These are phyloP conservation scores for Mus spretus DNA, from an alignment of 2,797 vertebrate species.

Conservation along the genomic window DNA sequence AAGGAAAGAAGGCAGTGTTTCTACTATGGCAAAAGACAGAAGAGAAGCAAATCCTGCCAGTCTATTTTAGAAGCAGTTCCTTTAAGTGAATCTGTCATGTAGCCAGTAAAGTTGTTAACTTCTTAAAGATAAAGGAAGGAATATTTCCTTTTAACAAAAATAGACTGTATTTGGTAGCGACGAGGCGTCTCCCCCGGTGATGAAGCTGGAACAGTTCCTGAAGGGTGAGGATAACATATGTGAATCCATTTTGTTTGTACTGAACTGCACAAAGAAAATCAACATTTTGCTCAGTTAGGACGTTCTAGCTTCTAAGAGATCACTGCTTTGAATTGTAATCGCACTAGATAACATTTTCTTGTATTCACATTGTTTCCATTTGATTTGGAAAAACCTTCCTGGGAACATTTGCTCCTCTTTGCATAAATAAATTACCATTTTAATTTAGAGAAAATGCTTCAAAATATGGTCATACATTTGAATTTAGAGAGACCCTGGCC, in stretches of 20 bases:
- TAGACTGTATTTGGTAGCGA: neutral
- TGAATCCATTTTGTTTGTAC: conserved; percentile 50
- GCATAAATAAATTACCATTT: conserved; percentile 37
- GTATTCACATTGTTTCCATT: conserved; percentile 38
- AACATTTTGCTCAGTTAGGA: neutral
- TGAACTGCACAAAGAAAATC: conserved; percentile 24
- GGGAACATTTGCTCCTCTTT: neutral
- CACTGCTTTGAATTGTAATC: conserved; percentile 18
- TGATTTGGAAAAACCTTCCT: conserved; percentile 14
- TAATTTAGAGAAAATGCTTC: conserved; percentile 45
- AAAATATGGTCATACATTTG: conserved; percentile 47
- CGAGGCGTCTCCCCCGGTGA: neutral
- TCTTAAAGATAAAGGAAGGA: conserved; percentile 65
- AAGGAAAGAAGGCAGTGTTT: neutral
- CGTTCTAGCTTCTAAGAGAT: neutral
- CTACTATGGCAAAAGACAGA: neutral
- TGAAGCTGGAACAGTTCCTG: conserved; percentile 45
- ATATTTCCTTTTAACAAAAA: conserved; percentile 71
- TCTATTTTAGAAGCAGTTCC: conserved; percentile 46
- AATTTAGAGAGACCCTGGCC: conserved; percentile 40
- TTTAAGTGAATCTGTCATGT: conserved; percentile 6
- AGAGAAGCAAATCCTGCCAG: conserved; percentile 14
- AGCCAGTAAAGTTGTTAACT: conserved; percentile 7
- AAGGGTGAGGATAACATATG: neutral
- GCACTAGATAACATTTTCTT: neutral